Evolutionary conservation across 2,113 vertebrate genomes (phyloP).

Genomic region (Bambusicola thoracicus): DNA sequence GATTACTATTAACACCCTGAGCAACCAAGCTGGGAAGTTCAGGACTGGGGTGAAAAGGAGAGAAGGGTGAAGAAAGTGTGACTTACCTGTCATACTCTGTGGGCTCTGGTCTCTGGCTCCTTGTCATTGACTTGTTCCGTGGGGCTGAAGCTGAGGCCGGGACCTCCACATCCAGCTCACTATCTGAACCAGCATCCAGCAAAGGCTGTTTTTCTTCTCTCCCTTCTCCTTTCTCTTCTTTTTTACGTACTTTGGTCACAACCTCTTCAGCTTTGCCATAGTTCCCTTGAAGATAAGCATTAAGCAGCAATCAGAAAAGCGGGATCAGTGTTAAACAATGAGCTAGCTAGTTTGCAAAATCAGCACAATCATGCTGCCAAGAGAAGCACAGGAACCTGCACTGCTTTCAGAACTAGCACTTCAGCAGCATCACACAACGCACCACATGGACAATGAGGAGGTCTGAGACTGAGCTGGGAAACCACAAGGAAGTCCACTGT

Average conservation of each 20-base stretch:
- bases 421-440: neutral
- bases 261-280: conserved; percentile 83
- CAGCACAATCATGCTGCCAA: neutral
- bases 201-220: conserved; percentile 70
- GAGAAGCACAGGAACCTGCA: neutral
- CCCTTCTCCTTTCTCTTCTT: conserved; percentile 48
- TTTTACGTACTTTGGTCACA: conserved; percentile 73
- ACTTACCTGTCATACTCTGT: conserved; percentile 86
- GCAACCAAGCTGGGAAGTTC: neutral
- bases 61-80: neutral
- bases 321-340: neutral
- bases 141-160: conserved; percentile 30
- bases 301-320: neutral
- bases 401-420: neutral
- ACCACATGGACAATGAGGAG: neutral
- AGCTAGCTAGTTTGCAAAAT: neutral
- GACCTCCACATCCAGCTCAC: conserved; percentile 75
- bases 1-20: neutral
- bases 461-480: neutral
- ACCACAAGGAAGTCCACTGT: neutral
- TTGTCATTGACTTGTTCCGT: conserved; percentile 78
- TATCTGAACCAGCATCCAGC: conserved; percentile 68
- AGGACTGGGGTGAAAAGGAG: neutral
- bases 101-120: conserved; percentile 78
- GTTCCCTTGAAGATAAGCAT: conserved; percentile 79